Percentiles rank a stretch among this genome's conserved stretches.
These are phyloP conservation scores for Haliclona indistincta DNA, from an alignment of 37 sponge, comb jelly and placozoan genomes.

Conservation along the genomic window DNA sequence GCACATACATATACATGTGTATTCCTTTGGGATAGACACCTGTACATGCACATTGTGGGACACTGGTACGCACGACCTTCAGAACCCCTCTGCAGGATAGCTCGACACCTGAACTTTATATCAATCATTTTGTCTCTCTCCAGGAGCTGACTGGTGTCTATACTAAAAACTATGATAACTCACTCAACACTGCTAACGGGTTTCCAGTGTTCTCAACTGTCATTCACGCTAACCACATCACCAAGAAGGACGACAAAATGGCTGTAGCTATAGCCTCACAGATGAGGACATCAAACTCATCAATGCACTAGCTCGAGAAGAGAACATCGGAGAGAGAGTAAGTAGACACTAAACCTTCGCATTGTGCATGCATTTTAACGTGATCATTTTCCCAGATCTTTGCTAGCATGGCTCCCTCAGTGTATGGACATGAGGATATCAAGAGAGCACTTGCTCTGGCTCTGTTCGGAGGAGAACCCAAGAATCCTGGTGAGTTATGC, in stretches of 20 bases:
- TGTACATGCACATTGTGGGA: too few species aligned
- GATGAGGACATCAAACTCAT: slow-evolving; percentile 93
- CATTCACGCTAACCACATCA: slow-evolving; percentile 95
- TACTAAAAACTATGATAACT: slow-evolving; percentile 94
- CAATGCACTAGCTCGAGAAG: slow-evolving; percentile 85
- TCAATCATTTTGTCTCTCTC: background rate
- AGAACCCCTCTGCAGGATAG: too few species aligned
- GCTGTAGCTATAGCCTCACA: slow-evolving; percentile 88
- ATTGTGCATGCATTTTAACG: too few species aligned
- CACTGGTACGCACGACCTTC: too few species aligned
- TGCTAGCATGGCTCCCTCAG: slow-evolving; percentile 93
- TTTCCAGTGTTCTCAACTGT: slow-evolving; percentile 99
- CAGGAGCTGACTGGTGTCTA: slow-evolving; percentile 97
- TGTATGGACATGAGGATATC: slow-evolving; percentile 95
- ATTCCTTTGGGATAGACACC: too few species aligned
- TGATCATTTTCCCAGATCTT: slow-evolving; percentile 57
- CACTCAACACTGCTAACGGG: slow-evolving; percentile 98
- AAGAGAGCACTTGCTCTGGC: slow-evolving; percentile 91
- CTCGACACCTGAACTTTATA: too few species aligned
- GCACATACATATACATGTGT: too few species aligned
- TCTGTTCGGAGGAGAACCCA: slow-evolving; percentile 92
- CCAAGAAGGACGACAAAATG: slow-evolving; percentile 89
- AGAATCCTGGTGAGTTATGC: slow-evolving; percentile 77
- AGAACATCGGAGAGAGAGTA: slow-evolving; percentile 92
- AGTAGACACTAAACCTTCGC: too few species aligned